Evolutionary conservation across 2,113 vertebrate genomes (phyloP), one percentile per base, ranked within the genome.

Genomic region (Alligator mississippiensis): DNA sequence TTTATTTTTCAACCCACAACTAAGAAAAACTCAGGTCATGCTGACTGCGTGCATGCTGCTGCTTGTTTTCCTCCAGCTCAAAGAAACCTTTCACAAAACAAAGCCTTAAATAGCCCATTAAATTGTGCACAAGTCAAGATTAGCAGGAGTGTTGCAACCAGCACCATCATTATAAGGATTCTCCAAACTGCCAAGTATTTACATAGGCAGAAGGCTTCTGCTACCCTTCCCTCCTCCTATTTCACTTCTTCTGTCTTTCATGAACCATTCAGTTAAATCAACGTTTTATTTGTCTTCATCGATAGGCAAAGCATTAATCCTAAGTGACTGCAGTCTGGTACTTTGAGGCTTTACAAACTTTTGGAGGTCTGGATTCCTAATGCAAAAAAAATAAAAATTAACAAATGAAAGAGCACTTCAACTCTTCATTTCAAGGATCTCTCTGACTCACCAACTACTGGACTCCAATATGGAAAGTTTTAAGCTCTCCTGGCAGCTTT

Each of bases 391-490:
- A 75, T 10, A 84, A 89, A 78, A 47, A 47, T 47, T 7, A 47
- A 47, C 47, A 47, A 94, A 80, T 17, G 13, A 78, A 94, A 87
- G 47, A 92, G 86, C 92, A 38, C 24, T 88, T 93, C 64, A 77
- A 9, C 55, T 89, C 80, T 83, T 92, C 91, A 16, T 80, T 77
- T 74, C 34, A 92, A 92, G 78, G 9, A 62, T 84, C 9, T 88
- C 64, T 87, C 89, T 95, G 96, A 95, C 86, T 96, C 95, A 94
- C 61, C 82, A 90, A 63, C 91, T 95, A 87, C 94, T 97, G 94
- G 93, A 94, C 1, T 3, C 84, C 25, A 83, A 17, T n/a, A 70
- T 91, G 95, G 95, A 96, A 97, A 95, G 77, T 95, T 93, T 96
- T 90, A 92, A 89, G 82, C 4, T 77, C 87, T 78, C 21, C 30